phyloP scores from a whole-genome alignment of 1,140 invertebrate species.

The Drosophila truncata region DNA sequence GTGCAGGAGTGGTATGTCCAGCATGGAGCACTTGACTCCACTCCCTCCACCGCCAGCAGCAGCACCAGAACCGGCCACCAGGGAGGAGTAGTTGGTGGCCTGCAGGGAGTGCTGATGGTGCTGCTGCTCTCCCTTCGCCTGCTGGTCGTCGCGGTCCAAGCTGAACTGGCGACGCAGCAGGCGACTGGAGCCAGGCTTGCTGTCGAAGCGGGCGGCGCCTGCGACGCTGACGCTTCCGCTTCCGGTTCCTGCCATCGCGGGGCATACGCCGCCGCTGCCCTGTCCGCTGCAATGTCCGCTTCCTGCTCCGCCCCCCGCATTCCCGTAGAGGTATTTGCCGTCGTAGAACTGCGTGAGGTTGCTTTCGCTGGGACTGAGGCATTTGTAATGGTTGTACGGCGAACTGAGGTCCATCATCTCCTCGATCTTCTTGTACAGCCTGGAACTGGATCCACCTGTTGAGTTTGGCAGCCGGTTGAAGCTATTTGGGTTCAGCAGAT shows the following conservation, averaged over 20 bases:
- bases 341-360: conserved; percentile 85
- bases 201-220: conserved; percentile 59
- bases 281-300: conserved; percentile 29
- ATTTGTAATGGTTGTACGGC: conserved; percentile 90
- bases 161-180: conserved; percentile 90
- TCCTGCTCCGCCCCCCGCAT: conserved; percentile 22
- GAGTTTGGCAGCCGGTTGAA: conserved; percentile 82
- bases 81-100: conserved; percentile 59
- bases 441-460: conserved; percentile 73
- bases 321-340: conserved; percentile 80
- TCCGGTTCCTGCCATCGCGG: conserved; percentile 45
- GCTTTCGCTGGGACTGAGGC: conserved; percentile 89
- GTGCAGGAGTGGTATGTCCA: conserved; percentile 77
- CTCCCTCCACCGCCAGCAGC: conserved; percentile 28
- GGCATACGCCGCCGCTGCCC: conserved; percentile 47
- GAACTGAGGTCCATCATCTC: conserved; percentile 89
- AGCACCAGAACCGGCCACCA: conserved; percentile 56
- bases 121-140: conserved; percentile 73
- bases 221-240: conserved; percentile 9
- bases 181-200: conserved; percentile 85
- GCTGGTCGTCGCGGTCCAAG: conserved; percentile 88
- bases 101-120: conserved; percentile 77
- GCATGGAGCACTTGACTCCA: conserved; percentile 62
- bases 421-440: conserved; percentile 84
- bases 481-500: conserved; percentile 76